Percentiles rank a stretch among this genome's conserved stretches.
Conservation (phyloP, 2,888 invertebrate species). For the Sarcophaga variegata region DNA sequence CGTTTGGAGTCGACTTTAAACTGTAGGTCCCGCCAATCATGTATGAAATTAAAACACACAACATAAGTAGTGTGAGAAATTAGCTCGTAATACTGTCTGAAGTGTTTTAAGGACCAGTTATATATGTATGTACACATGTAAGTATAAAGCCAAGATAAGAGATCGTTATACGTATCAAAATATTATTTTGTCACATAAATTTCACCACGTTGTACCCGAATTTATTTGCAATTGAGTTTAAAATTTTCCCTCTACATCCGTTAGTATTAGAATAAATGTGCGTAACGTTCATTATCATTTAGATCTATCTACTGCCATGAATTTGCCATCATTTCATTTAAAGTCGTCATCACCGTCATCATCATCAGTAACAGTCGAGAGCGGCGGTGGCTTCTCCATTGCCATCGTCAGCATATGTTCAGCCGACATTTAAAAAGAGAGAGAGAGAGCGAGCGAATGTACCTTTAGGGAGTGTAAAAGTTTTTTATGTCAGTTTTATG, state of each 20-base stretch:
- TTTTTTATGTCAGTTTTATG: conserved; percentile 66
- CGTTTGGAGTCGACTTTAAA: too few relatives aligned
- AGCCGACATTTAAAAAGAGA: conserved; percentile 33
- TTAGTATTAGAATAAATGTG: conserved; percentile 37
- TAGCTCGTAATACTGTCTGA: too few relatives aligned
- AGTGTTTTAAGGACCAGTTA: too few relatives aligned
- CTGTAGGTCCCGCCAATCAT: too few relatives aligned
- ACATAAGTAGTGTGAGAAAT: too few relatives aligned
- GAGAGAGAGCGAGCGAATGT: not conserved
- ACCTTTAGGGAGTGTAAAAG: conserved; percentile 42
- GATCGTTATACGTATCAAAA: too few relatives aligned
- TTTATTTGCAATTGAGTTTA: not conserved
- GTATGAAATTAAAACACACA: too few relatives aligned
- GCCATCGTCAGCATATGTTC: conserved; percentile 36
- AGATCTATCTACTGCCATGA: not conserved
- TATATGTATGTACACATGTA: too few relatives aligned
- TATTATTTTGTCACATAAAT: not conserved
- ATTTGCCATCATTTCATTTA: conserved; percentile 25
- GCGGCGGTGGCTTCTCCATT: not conserved
- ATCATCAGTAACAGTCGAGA: not conserved
- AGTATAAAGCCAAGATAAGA: too few relatives aligned
- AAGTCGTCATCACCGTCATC: conserved; percentile 20
- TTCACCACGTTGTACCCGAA: not conserved
- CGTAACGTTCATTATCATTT: conserved; percentile 43
- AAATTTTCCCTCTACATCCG: not conserved